Percentiles rank a stretch among this genome's conserved stretches.
Evolutionary conservation across 2,888 invertebrate genomes (phyloP).

Genomic region (Eristalis intricaria): DNA sequence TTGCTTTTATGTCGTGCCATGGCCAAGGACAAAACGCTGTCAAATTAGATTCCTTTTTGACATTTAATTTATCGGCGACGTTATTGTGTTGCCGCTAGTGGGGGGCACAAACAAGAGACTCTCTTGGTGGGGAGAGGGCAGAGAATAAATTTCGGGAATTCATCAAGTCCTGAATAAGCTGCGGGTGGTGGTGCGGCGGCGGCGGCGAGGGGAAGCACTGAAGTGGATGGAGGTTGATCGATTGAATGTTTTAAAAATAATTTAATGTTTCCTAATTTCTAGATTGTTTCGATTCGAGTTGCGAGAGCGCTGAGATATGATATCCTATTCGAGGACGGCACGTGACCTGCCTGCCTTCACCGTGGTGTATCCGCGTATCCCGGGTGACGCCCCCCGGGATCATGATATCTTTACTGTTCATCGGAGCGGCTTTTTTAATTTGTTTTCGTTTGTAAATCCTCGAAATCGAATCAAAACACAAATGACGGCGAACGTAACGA

Average conservation of each 20-base stretch:
- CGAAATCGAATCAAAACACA: slow-evolving; percentile 13
- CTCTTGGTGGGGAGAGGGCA: not conserved
- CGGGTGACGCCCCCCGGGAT: not conserved
- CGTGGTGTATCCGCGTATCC: not conserved
- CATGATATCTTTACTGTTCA: slow-evolving; percentile 38
- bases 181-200: too few relatives aligned
- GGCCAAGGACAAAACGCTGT: slow-evolving; percentile 51
- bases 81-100: slow-evolving; percentile 29
- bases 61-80: slow-evolving; percentile 68
- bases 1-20: slow-evolving; percentile 35
- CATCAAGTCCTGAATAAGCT: slow-evolving; percentile 11
- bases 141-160: slow-evolving; percentile 43
- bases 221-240: slow-evolving; percentile 1
- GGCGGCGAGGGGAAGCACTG: too few relatives aligned
- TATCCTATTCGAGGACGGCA: slow-evolving; percentile 35
- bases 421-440: slow-evolving; percentile 44
- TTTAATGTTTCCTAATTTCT: slow-evolving; percentile 61
- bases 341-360: slow-evolving; percentile 15
- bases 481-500: slow-evolving; percentile 16
- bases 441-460: slow-evolving; percentile 44
- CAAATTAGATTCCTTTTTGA: slow-evolving; percentile 70
- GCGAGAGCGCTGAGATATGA: slow-evolving; percentile 32
- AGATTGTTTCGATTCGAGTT: slow-evolving; percentile 21
- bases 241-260: slow-evolving; percentile 68
- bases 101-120: not conserved